Base-by-base conservation (phyloP, 2,888 invertebrate species). In the Priapulus caudatus region DNA sequence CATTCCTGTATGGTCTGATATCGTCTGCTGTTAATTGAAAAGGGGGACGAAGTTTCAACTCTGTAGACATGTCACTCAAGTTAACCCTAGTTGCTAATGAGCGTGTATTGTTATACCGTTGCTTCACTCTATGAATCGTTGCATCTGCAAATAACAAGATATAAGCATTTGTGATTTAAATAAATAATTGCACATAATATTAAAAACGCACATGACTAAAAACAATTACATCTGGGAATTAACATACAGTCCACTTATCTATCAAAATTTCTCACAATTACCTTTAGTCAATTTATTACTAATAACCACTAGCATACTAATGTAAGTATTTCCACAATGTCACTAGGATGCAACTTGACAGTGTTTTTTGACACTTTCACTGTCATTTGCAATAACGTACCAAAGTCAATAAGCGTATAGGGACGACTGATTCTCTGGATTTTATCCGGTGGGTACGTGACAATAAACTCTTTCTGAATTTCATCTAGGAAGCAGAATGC, bases 401-500 rank as follows among this genome's bases (percentile, higher is more conserved):
- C 73, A 64, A 73, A 74, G 55, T 72, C 69, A 52, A 74, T 72
- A 53, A 73, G 69, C 45, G 67, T 64, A 59, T 73, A 74, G 1
- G 74, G 74, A 51, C 74, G 61, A 45, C 67, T 63, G 16, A 67
- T 67, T 47, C 63, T 60, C 48, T 63, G 63, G 5, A 74, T 63
- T 55, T 64, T 65, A 4, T 60, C 58, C 33, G 63, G 59, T 44
- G 69, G 68, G 62, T 71, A 73, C 23, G 61, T 63, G 18, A 63
- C 59, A 23, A 70, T 62, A 52, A 74, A 74, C 56, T 74, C 73
- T 57, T 65, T 68, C 63, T 67, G 66, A 19, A 74, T 60, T 58
- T 74, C 74, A 55, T 71, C 67, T 10, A 74, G 63, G 60, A 72
- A 74, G 54, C 72, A 71, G 60, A 72, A 72, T 1, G 72, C 73